phyloP scores from a whole-genome alignment of 2,797 vertebrate genomes.

The Enteromius afrohamiltoni region DNA sequence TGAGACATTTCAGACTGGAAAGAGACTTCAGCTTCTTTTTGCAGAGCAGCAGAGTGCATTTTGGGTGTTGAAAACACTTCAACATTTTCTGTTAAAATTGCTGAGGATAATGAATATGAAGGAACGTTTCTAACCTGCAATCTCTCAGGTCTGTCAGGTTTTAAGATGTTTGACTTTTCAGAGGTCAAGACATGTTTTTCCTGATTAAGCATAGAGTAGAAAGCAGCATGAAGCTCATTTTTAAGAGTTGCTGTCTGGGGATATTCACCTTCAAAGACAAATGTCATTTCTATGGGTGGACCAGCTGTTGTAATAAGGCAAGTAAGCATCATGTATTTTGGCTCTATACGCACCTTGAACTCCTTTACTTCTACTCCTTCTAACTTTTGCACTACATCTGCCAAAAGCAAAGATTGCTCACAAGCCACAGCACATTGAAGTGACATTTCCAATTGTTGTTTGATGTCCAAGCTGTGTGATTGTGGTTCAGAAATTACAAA shows the following conservation, averaged over 20 bases:
- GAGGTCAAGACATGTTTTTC: slow-evolving; percentile 76
- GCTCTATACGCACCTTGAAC: slow-evolving; percentile 70
- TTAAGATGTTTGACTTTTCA: slow-evolving; percentile 70
- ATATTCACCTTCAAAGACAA: slow-evolving; percentile 73
- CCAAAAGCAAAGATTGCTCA: slow-evolving; percentile 74
- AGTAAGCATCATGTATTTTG: slow-evolving; percentile 67
- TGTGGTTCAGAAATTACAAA: slow-evolving; percentile 65
- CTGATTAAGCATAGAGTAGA: slow-evolving; percentile 81
- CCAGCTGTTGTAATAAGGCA: slow-evolving; percentile 74
- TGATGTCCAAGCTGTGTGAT: slow-evolving; percentile 68
- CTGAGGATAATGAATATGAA: slow-evolving; percentile 65
- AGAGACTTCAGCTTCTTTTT: slow-evolving; percentile 65
- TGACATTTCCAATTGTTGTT: slow-evolving; percentile 71
- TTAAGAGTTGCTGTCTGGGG: slow-evolving; percentile 79
- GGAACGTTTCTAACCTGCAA: slow-evolving; percentile 57
- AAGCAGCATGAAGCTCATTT: slow-evolving; percentile 79
- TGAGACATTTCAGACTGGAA: slow-evolving; percentile 64
- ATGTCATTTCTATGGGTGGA: slow-evolving; percentile 72
- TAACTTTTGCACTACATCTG: slow-evolving; percentile 73
- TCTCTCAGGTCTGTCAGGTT: slow-evolving; percentile 64
- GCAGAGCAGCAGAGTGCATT: slow-evolving; percentile 66
- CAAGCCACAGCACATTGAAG: slow-evolving; percentile 73
- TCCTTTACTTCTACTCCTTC: slow-evolving; percentile 72
- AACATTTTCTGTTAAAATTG: slow-evolving; percentile 69
- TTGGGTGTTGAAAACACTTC: slow-evolving; percentile 57